Percentiles rank a stretch among this genome's conserved stretches.
Evolutionary conservation across 2,113 vertebrate genomes (phyloP).

Genomic region (Engystomops pustulosus): DNA sequence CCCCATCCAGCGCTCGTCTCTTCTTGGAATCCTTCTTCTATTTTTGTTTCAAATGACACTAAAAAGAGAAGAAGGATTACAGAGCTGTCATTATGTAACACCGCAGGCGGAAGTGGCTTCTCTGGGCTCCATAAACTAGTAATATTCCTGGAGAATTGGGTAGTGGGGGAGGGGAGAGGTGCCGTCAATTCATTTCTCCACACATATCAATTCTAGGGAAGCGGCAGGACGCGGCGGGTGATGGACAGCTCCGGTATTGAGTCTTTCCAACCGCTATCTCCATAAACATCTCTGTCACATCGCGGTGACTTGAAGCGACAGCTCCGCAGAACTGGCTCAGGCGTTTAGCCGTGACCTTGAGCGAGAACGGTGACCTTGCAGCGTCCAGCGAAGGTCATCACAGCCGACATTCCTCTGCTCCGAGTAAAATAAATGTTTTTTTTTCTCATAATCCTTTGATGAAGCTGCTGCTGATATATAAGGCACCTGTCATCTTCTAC

Average conservation of each 20-base stretch:
- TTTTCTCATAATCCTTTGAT: not conserved
- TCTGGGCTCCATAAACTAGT: not conserved
- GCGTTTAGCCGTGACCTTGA: slow-evolving; percentile 24
- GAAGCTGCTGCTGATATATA: not conserved
- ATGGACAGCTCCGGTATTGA: not conserved
- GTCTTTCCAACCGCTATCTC: not conserved
- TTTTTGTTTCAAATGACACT: not conserved
- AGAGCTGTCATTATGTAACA: not conserved
- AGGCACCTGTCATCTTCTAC: not conserved
- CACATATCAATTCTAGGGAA: not conserved
- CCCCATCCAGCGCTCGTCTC: too few relatives aligned
- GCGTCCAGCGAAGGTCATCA: not conserved
- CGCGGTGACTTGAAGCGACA: not conserved
- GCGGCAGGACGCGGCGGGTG: not conserved
- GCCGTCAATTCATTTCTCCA: not conserved
- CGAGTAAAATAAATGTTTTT: not conserved
- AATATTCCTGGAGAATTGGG: not conserved
- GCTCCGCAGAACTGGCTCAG: not conserved
- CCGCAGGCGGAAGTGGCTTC: slow-evolving; percentile 15
- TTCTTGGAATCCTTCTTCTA: not conserved
- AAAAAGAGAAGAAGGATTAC: slow-evolving; percentile 5
- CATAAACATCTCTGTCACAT: slow-evolving; percentile 21
- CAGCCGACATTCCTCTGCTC: not conserved
- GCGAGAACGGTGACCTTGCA: not conserved
- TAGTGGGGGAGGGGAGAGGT: not conserved